These are phyloP conservation scores for Achlya flavicornis DNA, from an alignment of 2,888 invertebrate species.

Conservation along the genomic window DNA sequence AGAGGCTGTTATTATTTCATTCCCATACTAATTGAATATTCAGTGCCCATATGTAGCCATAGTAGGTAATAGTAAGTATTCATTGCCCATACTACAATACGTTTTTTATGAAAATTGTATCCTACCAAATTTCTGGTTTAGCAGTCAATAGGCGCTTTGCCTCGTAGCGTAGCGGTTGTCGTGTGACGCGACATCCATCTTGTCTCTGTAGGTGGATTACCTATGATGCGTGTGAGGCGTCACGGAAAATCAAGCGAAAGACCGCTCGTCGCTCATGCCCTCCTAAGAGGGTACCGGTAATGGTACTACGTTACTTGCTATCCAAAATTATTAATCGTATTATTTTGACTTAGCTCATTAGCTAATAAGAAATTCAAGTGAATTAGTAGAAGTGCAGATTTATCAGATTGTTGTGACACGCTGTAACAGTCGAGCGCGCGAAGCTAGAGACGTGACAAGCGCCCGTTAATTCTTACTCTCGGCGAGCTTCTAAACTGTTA, in stretches of 20 bases:
- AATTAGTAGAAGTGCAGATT: slow-evolving; percentile 45
- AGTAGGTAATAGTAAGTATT: too few species aligned
- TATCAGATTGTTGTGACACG: slow-evolving; percentile 54
- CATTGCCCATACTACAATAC: too few species aligned
- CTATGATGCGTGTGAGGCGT: slow-evolving; percentile 26
- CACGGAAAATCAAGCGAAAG: slow-evolving; percentile 39
- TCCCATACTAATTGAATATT: too few species aligned
- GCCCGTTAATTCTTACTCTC: slow-evolving; percentile 67
- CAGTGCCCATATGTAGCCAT: too few species aligned
- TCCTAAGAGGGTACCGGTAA: slow-evolving; percentile 16
- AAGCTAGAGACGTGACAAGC: slow-evolving; percentile 57
- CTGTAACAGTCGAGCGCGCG: slow-evolving; percentile 49
- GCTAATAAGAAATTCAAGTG: slow-evolving; percentile 26
- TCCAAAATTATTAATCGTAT: too few species aligned
- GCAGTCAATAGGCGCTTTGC: slow-evolving; percentile 21
- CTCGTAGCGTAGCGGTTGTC: slow-evolving; percentile 16
- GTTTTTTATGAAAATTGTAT: too few species aligned
- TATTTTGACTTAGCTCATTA: too few species aligned
- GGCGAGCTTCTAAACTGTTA: slow-evolving; percentile 69
- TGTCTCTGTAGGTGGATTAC: slow-evolving; percentile 40
- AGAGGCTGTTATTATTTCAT: too few species aligned
- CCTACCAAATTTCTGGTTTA: too few species aligned
- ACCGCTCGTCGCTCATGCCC: slow-evolving; percentile 53
- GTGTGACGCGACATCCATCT: slow-evolving; percentile 49
- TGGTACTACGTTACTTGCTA: slow-evolving; percentile 32